Conservation (phyloP, 2,888 invertebrate genomes). For the Megalurothrips usitatus region DNA sequence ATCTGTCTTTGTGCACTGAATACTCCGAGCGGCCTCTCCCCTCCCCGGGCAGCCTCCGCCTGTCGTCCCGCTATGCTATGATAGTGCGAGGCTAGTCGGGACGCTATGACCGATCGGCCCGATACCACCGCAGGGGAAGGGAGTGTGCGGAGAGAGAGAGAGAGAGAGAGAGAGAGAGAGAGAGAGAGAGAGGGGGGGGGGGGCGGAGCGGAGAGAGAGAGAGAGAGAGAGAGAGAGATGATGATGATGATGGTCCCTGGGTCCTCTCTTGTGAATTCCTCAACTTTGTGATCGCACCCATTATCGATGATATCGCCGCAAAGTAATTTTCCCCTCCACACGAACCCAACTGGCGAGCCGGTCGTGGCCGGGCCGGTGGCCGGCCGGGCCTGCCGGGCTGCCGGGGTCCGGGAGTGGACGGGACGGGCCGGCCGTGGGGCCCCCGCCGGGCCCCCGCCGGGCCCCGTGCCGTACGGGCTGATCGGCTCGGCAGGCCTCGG, state of each 20-base stretch:
- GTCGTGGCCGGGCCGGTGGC: neutral
- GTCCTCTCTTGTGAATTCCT: constrained; percentile 21
- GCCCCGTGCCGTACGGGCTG: neutral
- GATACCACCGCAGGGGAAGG: neutral
- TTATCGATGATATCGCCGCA: constrained; percentile 19
- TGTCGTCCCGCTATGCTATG: neutral
- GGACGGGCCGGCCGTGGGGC: neutral
- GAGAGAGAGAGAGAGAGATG: constrained; percentile 3
- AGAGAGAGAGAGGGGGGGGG: neutral
- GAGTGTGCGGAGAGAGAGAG: no score
- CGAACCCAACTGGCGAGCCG: neutral
- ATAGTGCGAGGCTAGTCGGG: neutral
- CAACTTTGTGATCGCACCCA: constrained; percentile 24
- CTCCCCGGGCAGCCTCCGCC: no score
- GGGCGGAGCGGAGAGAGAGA: neutral
- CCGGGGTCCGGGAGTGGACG: neutral
- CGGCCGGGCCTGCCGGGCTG: neutral
- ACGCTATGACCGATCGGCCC: constrained; percentile 11
- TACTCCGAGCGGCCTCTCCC: no score
- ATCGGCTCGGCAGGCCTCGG: neutral
- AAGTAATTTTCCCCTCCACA: constrained; percentile 26
- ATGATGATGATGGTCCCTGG: constrained; percentile 17
- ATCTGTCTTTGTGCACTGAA: no score
- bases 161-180: no score
- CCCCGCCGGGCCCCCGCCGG: neutral